Evolutionary conservation across 30 jellyfish, hydroid and myxozoan genomes (phyloP), one percentile per base, ranked within the genome.

Genomic region (Aurelia sp.): DNA sequence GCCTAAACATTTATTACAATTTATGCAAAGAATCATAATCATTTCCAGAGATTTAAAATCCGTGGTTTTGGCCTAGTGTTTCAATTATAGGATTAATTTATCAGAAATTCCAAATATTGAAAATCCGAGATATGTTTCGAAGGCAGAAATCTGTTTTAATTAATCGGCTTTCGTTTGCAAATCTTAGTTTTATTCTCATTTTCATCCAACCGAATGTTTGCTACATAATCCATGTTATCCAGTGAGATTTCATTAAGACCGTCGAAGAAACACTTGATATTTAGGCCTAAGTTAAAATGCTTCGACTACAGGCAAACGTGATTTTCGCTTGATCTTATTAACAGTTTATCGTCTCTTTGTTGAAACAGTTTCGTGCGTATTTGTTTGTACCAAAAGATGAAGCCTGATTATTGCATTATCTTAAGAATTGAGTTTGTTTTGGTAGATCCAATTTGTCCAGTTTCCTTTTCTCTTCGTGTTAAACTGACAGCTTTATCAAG

Each of bases 1-100:
- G 87, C 73, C 87, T 60, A 50, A 63, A 76, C 66, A 76, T 76
- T 60, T 21, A 76, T 76, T 76, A 58, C 74, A 57, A 44, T 76
- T 30, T 76, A 38, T 74, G 60, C 65, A 76, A 74, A 30, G 77
- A 33, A 76, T 31, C 55, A 76, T 19, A 60, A 75, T 59, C 50
- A 76, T 10, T 31, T 76, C 60, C 38, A 30, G 22, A 33, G 63
- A 69, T 69, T 30, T 41, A 47, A 69, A 69, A 17, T 18, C 38
- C 40, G 40, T 27, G 87, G 62, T 18, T 53, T 52, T n/a, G 30
- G 31, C 19, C 61, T 24, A 24, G 30, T 48, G 61, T 48, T 21
- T 35, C 61, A 21, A n/a, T 17, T 7, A 75, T 75, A n/a, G 74
- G 86, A 52, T 75, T 75, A 38, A 58, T 75, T 55, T 20, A 20